Evolutionary conservation across 2,113 vertebrate genomes (phyloP).

Genomic region (Gymnarchus niloticus): DNA sequence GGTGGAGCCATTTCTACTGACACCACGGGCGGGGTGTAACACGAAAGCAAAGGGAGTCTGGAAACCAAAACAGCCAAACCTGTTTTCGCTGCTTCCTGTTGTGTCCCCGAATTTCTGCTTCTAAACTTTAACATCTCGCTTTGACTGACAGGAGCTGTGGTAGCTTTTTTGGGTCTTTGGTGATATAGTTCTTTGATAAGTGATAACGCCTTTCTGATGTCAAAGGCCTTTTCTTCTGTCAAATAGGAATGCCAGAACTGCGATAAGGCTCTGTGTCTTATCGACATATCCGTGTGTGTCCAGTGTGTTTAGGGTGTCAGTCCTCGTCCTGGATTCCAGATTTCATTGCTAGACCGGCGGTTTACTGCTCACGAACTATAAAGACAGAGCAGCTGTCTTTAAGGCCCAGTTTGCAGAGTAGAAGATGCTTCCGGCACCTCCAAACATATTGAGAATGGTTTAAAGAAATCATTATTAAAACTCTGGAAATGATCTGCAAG

Average conservation of each 20-base stretch:
- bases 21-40: too few relatives aligned
- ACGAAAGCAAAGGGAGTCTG: too few relatives aligned
- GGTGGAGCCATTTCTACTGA: too few relatives aligned
- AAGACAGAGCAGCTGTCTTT: too few relatives aligned
- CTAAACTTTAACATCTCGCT: not conserved
- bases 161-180: not conserved
- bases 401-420: too few relatives aligned
- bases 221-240: not conserved
- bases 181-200: not conserved
- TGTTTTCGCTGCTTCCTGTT: too few relatives aligned
- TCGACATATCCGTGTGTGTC: not conserved
- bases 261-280: not conserved
- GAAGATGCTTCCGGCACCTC: too few relatives aligned
- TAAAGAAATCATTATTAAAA: not conserved
- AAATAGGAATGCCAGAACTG: not conserved
- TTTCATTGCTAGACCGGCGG: not conserved
- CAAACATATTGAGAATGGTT: too few relatives aligned
- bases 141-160: not conserved
- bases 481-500: not conserved
- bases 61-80: too few relatives aligned
- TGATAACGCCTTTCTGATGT: not conserved
- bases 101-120: not conserved
- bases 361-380: not conserved
- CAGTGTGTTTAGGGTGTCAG: not conserved
- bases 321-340: not conserved